These are phyloP conservation scores for Ganaspis sp. DNA, from an alignment of 1,140 invertebrate species.

Conservation along the genomic window DNA sequence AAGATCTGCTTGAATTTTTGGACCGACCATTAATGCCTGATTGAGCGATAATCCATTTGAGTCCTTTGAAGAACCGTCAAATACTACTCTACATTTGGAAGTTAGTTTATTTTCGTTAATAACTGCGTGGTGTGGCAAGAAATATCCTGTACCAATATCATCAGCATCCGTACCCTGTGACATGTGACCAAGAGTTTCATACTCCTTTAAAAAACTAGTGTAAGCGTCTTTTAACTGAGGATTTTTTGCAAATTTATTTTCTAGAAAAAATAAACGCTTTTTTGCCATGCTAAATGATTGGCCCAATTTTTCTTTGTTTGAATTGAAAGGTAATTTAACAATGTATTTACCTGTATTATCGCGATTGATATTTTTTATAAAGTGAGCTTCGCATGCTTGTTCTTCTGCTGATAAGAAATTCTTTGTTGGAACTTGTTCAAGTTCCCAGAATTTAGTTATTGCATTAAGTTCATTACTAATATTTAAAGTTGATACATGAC, in stretches of 20 bases:
- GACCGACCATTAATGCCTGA: background rate
- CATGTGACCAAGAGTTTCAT: constrained; percentile 29
- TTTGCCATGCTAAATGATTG: constrained; percentile 27
- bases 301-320: background rate
- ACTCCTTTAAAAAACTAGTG: constrained; percentile 33
- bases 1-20: no score
- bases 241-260: constrained; percentile 18
- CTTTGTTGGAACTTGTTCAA: background rate
- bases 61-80: background rate
- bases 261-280: background rate
- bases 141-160: background rate
- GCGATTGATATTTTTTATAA: background rate
- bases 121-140: background rate
- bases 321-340: constrained; percentile 29
- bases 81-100: background rate
- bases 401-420: background rate
- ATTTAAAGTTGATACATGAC: no score
- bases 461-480: background rate
- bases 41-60: background rate
- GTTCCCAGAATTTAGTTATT: constrained; percentile 28
- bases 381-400: constrained; percentile 29
- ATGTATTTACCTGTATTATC: constrained; percentile 8
- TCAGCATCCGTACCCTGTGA: background rate
- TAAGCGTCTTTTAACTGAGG: background rate
- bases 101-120: background rate